Conservation (phyloP, 2,797 vertebrate genomes). For the Setipinna tenuifilis region DNA sequence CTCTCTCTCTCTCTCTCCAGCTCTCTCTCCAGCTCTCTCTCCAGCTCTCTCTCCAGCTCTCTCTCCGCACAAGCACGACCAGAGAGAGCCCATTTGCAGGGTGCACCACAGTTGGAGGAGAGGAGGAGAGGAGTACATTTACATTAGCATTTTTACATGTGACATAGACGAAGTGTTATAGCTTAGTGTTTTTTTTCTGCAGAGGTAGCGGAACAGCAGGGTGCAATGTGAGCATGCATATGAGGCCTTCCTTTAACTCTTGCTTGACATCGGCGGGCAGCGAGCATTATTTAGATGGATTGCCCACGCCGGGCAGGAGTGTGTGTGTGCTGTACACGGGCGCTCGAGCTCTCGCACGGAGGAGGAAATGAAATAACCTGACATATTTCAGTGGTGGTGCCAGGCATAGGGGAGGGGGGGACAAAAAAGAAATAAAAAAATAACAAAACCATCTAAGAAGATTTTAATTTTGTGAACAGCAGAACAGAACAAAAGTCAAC, state of each 20-base stretch:
- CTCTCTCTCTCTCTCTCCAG: too few relatives aligned
- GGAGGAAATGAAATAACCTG: neutral
- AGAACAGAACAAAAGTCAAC: conserved; percentile 54
- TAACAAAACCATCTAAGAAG: conserved; percentile 40
- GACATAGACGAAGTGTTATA: conserved; percentile 16
- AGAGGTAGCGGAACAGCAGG: neutral
- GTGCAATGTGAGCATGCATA: neutral
- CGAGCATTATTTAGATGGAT: conserved; percentile 34
- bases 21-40: too few relatives aligned
- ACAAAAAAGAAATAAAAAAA: conserved; percentile 2
- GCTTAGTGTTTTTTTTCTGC: neutral
- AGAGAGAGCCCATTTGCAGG: neutral
- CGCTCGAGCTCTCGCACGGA: neutral
- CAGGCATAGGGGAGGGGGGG: neutral
- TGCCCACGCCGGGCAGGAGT: conserved; percentile 7
- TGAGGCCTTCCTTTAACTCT: neutral
- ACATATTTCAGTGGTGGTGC: neutral
- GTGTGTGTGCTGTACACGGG: neutral
- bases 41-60: too few relatives aligned
- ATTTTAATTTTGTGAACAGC: conserved; percentile 59
- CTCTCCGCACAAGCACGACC: neutral
- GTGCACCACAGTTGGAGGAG: neutral
- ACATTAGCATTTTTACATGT: neutral
- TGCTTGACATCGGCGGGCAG: conserved; percentile 29
- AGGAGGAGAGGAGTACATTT: neutral